These are phyloP conservation scores for Cassiopea andromeda DNA, from an alignment of 30 jellyfish, hydroid and myxozoan species.

Conservation along the genomic window DNA sequence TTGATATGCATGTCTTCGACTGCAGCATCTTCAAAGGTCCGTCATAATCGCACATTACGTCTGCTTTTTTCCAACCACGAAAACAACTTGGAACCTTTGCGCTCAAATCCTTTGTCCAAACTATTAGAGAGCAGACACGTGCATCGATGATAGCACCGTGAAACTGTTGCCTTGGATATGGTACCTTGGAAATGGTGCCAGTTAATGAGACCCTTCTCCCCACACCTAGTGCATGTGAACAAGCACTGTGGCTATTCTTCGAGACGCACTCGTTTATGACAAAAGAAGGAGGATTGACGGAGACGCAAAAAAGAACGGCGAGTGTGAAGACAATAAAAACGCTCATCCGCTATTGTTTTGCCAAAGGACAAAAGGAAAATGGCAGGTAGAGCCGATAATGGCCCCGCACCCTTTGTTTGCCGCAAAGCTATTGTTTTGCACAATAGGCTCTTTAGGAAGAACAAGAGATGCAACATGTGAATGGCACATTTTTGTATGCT, in stretches of 20 bases:
- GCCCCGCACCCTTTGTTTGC: slow-evolving; percentile 30
- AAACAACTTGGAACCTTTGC: neutral
- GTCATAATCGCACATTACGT: slow-evolving; percentile 41
- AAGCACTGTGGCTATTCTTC: neutral
- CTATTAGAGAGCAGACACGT: neutral
- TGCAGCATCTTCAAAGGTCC: slow-evolving; percentile 75
- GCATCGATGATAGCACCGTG: too few species aligned
- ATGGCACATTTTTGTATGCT: neutral
- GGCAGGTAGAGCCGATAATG: slow-evolving; percentile 25
- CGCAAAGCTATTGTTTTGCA: slow-evolving; percentile 1
- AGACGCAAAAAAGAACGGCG: neutral
- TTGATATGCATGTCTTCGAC: slow-evolving; percentile 57
- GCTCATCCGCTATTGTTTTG: slow-evolving; percentile 15
- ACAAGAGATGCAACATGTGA: neutral
- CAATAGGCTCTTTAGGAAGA: neutral
- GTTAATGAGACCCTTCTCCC: neutral
- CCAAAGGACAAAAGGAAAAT: neutral
- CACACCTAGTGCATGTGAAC: neutral
- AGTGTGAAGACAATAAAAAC: slow-evolving; percentile 9
- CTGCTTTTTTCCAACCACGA: slow-evolving; percentile 6
- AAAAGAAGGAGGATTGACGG: neutral
- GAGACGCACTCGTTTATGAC: neutral
- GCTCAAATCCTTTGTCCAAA: neutral
- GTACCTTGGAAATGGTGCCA: neutral
- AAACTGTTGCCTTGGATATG: neutral